A percentile compares a stretch with the other conserved stretches of the same genome.
Conservation (phyloP, 2,888 invertebrate species). For the Melangyna quadrimaculata region DNA sequence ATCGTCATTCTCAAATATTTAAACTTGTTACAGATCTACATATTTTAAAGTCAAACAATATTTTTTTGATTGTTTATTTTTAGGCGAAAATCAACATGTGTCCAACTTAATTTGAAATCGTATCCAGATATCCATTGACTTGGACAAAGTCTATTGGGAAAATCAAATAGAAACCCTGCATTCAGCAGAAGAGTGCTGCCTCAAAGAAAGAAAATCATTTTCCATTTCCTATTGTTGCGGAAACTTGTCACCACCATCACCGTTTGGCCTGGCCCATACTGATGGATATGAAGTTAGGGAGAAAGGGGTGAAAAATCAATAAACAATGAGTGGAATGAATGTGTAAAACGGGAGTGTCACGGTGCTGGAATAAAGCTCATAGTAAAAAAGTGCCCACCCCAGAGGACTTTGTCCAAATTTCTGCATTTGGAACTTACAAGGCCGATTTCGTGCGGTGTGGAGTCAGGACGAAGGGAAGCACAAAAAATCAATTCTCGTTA, state of each 20-base stretch:
- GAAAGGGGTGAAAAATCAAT: conserved; percentile 69
- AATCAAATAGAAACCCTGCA: conserved; percentile 54
- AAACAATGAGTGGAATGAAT: conserved; percentile 68
- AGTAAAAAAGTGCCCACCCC: conserved; percentile 24
- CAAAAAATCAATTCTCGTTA: conserved; percentile 64
- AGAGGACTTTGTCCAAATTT: conserved; percentile 50
- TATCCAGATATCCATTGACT: conserved; percentile 13
- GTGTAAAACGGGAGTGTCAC: conserved; percentile 71
- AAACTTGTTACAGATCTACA: not conserved
- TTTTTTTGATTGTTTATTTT: conserved; percentile 43
- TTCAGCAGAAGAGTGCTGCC: conserved; percentile 14
- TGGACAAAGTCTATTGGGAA: conserved; percentile 59
- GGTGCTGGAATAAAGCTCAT: conserved; percentile 32
- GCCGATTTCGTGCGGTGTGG: conserved; percentile 45
- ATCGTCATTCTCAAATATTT: conserved; percentile 26
- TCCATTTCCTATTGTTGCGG: conserved; percentile 65
- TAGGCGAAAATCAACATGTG: conserved; percentile 53
- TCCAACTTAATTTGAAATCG: conserved; percentile 56
- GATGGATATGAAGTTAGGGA: not conserved
- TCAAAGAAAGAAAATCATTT: conserved; percentile 68
- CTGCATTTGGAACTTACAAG: conserved; percentile 53
- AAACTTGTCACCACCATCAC: conserved; percentile 60
- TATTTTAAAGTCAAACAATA: conserved; percentile 18
- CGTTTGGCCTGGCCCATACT: not conserved
- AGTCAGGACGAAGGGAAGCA: conserved; percentile 8